These are phyloP conservation scores for Cinara cedri DNA, from an alignment of 2,888 invertebrate species.

Conservation along the genomic window DNA sequence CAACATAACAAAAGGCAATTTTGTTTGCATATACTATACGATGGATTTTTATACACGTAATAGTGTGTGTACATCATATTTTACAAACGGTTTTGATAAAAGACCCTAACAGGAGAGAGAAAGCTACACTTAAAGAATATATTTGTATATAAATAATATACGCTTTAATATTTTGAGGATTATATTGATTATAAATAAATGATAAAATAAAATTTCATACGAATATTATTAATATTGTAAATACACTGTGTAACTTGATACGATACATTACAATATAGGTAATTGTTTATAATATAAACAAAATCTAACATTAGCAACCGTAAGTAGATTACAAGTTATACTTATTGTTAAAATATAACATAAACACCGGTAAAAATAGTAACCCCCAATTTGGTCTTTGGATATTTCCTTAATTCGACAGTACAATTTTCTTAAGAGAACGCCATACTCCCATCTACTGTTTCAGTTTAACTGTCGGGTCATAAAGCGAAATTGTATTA, in stretches of 20 bases:
- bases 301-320: no score
- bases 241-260: no score
- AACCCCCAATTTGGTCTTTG: no score
- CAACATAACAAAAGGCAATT: neutral
- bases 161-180: neutral
- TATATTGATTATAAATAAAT: neutral
- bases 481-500: no score
- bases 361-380: no score
- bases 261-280: no score
- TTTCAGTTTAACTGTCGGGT: no score
- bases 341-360: no score
- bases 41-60: neutral
- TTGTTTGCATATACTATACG: neutral
- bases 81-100: neutral
- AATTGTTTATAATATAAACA: no score
- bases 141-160: neutral
- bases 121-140: neutral
- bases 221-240: no score
- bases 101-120: neutral
- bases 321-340: no score
- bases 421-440: conserved; percentile 18
- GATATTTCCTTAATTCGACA: neutral
- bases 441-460: no score
- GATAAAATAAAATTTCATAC: neutral
- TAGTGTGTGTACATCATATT: neutral